Evolutionary conservation across 2,113 vertebrate species (phyloP), one percentile per base, ranked within the genome.

Genomic region (Barbus barbus): DNA sequence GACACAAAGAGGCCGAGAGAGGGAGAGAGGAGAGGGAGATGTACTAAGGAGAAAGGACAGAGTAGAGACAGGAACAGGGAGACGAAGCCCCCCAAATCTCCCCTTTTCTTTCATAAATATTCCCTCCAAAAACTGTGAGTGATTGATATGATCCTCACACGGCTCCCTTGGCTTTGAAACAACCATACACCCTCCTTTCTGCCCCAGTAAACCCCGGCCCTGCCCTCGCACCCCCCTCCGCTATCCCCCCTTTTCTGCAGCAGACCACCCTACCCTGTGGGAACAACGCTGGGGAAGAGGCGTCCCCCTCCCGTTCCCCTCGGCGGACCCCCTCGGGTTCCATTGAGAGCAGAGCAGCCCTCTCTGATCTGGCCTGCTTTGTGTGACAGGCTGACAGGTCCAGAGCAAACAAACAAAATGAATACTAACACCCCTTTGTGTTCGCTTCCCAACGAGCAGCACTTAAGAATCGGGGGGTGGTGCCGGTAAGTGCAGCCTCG

Each of bases 361-460:
- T 88, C 92, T 95, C 92, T 94, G 94, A 93, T 94, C 93, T 93
- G 90, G 61, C 80, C 78, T 83, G 86, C 89, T 90, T 89, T 90
- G 89, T 90, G 92, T 88, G 88, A 91, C 88, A 92, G 93, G 91
- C 91, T 94, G 94, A 95, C 95, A 94, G 94, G 93, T 96, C 94
- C 91, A 92, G 93, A 92, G 94, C 94, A 95, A 97, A 96, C 94
- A 95, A 95, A 95, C 94, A 96, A 93, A 94, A 95, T 95, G 94
- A 96, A 96, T 95, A 94, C 89, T 93, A 94, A 92, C 89, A 93
- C 86, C 78, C 88, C 91, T 94, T 93, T 94, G 91, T 94, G 92
- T 91, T 71, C 72, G 87, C 88, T 46, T 9, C 87, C 87, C 44
- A 79, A 86, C 56, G 74, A 89, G 87, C 78, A 86, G 92, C 92